Base-by-base conservation (phyloP, 2,888 invertebrate genomes). In the Lampropteryx suffumata region DNA sequence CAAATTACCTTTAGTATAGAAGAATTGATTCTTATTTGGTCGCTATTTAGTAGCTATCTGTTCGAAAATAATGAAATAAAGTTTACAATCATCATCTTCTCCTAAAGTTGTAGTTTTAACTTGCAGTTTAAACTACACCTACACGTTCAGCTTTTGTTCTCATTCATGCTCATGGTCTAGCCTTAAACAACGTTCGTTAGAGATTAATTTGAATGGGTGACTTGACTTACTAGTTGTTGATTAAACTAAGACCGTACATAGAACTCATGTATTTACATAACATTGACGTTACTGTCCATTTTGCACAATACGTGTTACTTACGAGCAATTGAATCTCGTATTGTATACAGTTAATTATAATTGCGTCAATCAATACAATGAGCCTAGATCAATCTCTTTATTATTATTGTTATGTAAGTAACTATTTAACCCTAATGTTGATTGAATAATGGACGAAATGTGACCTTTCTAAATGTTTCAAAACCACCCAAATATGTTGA, bases 311-410 rank as follows among this genome's bases (percentile, higher is more conserved):
- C 33, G 27, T 37, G 26, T 36, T 36, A 41, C 11, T 26, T 9
- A 28, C 32, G 26, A 24, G 42, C 43, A 54, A 59, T 55, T 59
- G 56, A 59, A 57, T 59, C 56, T 52, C 33, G 14, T 26, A 49
- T 55, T 58, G 56, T 52, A 49, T 49, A 50, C 29, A 55, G 33
- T 43, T 57, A 49, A 53, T 60, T 58, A 45, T 52, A 42, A 59
- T 59, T 59, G 52, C 47, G 50, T 36, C 50, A 43, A 50, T 52
- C 50, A 40, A 54, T 42, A 44, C 28, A 40, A 39, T 44, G 34
- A 7, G 28, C 33, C 36, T 28, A 50, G 50, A 55, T 55, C 47
- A 56, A 55, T 50, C 50, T 43, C 55, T 48, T 51, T n/a, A n/a
- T 43, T 47, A 37, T 53, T 41, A 24, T 41, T 12, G 50, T 57